Evolutionary conservation across 1,140 invertebrate species (phyloP), one percentile per base, ranked within the genome.

Genomic region (Drosophila ogumai): DNA sequence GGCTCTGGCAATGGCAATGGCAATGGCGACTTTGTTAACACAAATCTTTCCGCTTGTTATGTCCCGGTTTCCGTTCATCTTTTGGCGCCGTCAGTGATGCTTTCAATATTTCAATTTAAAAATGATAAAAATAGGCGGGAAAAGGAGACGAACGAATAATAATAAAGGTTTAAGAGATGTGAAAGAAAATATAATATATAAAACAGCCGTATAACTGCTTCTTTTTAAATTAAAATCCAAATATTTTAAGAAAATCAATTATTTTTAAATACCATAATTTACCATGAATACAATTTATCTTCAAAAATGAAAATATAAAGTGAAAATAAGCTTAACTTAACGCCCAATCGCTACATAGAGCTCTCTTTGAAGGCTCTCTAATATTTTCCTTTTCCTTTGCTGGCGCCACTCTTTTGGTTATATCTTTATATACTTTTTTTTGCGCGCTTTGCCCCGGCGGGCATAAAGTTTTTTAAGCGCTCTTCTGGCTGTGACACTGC

Each of bases 31-130:
- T 81, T 81, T 88, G 84, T 87, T 87, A 82, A 81, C 72, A 78
- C 76, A 84, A 88, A 88, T 88, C 85, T 88, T 90, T 88, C 85
- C 85, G 85, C 85, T 88, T 88, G 85, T 90, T 88, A 88, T 90
- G 77, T 55, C 50, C 75, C 46, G 80, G 77, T 75, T 88, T 88
- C 80, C 85, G 72, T 57, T 80, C 40, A 80, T 81, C 85, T 84
- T 87, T 84, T 31, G 47, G 55, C 28, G 40, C n/a, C 3, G 15
- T 31, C 52, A 69, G 38, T 38, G 66, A 28, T 67, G 66, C 38
- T 55, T 38, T 38, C 36, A n/a, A 43, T 25, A 28, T 31, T 17
- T 52, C 32, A 22, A 52, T 60, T 60, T 50, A 47, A 43, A 72
- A 31, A 9, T 19, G 2, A 49, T 55, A 10, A 10, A 22, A n/a